Percentiles rank a stretch among this genome's conserved stretches.
Evolutionary conservation across 2,113 vertebrate species (phyloP).

Genomic region (Vulpes lagopus): DNA sequence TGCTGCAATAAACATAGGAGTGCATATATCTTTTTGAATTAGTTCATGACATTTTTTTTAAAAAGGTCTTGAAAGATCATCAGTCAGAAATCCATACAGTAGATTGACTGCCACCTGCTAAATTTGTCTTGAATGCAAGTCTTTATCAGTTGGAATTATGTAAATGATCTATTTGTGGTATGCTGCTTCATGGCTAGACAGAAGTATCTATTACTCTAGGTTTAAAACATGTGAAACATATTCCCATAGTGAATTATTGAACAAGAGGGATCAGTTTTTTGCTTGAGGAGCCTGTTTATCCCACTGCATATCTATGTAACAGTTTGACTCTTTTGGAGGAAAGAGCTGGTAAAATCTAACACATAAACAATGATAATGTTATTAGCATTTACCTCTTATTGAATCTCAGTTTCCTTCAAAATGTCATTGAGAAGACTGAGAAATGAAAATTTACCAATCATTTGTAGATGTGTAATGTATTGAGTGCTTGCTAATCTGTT

Average conservation of each 20-base stretch:
- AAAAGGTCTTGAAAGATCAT: not conserved
- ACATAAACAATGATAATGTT: not conserved
- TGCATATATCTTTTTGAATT: not conserved
- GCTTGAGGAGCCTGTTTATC: not conserved
- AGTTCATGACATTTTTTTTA: not conserved
- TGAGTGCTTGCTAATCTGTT: not conserved
- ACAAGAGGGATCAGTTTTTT: not conserved
- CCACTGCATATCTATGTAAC: not conserved
- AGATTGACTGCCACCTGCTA: not conserved
- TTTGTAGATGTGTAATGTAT: not conserved
- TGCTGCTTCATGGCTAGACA: not conserved
- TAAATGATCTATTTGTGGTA: not conserved
- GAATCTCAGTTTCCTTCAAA: constrained; percentile 39
- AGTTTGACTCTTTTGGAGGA: not conserved
- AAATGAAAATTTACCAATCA: not conserved
- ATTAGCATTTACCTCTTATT: not conserved
- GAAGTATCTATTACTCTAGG: not conserved
- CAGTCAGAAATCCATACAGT: not conserved
- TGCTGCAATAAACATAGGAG: not conserved
- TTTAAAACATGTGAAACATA: not conserved
- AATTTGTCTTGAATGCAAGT: not conserved
- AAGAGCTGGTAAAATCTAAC: constrained; percentile 10
- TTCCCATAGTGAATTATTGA: not conserved
- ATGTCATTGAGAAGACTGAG: constrained; percentile 5
- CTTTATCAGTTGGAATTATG: not conserved